Percentiles rank a stretch among this genome's conserved stretches.
These are phyloP conservation scores for Diabrotica virgifera DNA, from an alignment of 1,140 invertebrate species.

Conservation along the genomic window DNA sequence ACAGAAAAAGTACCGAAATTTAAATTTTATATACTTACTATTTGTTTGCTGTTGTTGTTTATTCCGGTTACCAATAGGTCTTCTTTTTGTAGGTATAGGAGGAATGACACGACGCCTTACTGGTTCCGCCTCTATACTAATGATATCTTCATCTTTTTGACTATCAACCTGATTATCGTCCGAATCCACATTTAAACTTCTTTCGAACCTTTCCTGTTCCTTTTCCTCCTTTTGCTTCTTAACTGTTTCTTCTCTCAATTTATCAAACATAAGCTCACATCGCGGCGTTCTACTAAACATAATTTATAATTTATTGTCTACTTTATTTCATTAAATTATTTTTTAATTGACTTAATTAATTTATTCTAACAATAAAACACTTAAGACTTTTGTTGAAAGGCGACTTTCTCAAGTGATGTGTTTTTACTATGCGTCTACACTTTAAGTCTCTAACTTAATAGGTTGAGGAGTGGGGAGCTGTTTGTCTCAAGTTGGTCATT, in stretches of 20 bases:
- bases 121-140: constrained; percentile 3
- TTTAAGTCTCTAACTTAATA: too few relatives aligned
- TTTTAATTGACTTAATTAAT: too few relatives aligned
- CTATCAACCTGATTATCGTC: background rate
- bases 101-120: constrained; percentile 4
- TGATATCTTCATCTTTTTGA: constrained; percentile 9
- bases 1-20: background rate
- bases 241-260: constrained; percentile 15
- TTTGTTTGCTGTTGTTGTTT: background rate
- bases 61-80: constrained; percentile 6
- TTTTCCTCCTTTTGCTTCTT: constrained; percentile 11
- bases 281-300: background rate
- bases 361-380: too few relatives aligned
- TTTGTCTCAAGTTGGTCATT: too few relatives aligned
- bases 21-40: background rate
- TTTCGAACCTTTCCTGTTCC: constrained; percentile 5
- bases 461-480: too few relatives aligned
- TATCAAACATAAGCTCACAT: constrained; percentile 11
- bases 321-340: too few relatives aligned
- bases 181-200: background rate
- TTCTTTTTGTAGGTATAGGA: constrained; percentile 1
- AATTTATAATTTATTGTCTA: background rate
- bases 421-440: too few relatives aligned
- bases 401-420: too few relatives aligned
- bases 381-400: too few relatives aligned